phyloP scores from a whole-genome alignment of 2,113 vertebrate genomes.

The Oryzias celebensis region DNA sequence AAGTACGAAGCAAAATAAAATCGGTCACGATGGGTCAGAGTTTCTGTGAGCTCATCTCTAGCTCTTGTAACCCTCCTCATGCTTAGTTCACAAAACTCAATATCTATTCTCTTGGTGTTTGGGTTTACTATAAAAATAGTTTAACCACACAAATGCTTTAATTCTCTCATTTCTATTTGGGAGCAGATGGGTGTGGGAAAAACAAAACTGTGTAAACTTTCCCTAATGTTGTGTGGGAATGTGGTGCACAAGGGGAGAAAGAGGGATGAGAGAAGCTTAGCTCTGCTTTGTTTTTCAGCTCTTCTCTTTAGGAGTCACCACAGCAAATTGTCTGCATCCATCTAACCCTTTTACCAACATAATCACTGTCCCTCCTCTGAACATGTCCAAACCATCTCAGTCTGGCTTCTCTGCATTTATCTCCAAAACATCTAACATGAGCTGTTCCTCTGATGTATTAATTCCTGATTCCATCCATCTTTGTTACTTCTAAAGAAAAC shows the following conservation, averaged over 20 bases:
- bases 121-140: slow-evolving; percentile 18
- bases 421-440: too few relatives aligned
- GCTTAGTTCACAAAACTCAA: slow-evolving; percentile 7
- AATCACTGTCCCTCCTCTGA: too few relatives aligned
- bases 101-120: slow-evolving; percentile 8
- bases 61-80: slow-evolving; percentile 12
- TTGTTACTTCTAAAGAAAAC: too few relatives aligned
- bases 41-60: slow-evolving; percentile 32
- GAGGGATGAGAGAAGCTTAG: slow-evolving; percentile 5
- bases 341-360: too few relatives aligned
- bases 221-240: slow-evolving; percentile 36
- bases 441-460: too few relatives aligned
- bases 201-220: slow-evolving; percentile 32
- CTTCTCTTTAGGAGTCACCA: too few relatives aligned
- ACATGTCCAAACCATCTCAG: too few relatives aligned
- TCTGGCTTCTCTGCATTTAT: too few relatives aligned
- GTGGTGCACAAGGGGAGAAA: slow-evolving; percentile 14
- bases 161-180: slow-evolving; percentile 57
- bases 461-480: too few relatives aligned
- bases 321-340: too few relatives aligned
- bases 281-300: too few relatives aligned
- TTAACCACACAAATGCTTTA: slow-evolving; percentile 35
- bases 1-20: slow-evolving; percentile 53
- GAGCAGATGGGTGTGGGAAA: slow-evolving; percentile 65
- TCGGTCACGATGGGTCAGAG: slow-evolving; percentile 31